Evolutionary conservation across 1,140 invertebrate species (phyloP).

Genomic region (Drosophila pseudoobscura): DNA sequence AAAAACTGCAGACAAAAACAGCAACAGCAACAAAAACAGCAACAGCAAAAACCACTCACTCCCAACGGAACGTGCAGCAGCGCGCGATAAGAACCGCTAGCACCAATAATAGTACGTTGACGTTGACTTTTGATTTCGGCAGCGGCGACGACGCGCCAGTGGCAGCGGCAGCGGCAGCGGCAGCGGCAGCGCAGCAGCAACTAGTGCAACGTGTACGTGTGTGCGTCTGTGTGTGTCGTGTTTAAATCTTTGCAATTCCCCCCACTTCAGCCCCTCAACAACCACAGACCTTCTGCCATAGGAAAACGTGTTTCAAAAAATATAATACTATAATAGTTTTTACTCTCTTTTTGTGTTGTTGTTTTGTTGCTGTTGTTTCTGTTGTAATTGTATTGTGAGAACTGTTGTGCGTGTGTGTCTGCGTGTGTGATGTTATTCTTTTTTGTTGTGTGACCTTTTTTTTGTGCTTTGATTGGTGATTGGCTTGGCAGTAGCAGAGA

Average conservation of each 20-base stretch:
- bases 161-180: conserved; percentile 2
- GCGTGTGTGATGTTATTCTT: conserved; percentile 50
- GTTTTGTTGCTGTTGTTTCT: background rate
- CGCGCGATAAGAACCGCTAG: conserved; percentile 65
- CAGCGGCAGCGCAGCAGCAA: conserved; percentile 16
- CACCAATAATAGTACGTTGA: conserved; percentile 29
- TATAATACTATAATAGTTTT: conserved; percentile 1
- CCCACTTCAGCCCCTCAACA: too few species aligned
- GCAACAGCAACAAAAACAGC: conserved; percentile 4
- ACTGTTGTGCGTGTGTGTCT: background rate
- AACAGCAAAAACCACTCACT: conserved; percentile 5
- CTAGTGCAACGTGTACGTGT: conserved; percentile 27
- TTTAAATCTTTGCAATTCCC: too few species aligned
- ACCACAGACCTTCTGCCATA: too few species aligned
- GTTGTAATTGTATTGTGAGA: too few species aligned
- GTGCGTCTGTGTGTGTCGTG: too few species aligned
- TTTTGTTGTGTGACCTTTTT: conserved; percentile 53
- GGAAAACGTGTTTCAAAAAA: too few species aligned
- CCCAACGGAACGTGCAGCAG: conserved; percentile 36
- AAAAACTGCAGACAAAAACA: conserved; percentile 19
- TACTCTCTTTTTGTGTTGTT: conserved; percentile 6
- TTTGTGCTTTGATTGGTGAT: conserved; percentile 65
- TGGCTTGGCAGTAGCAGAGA: too few species aligned
- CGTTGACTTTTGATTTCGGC: conserved; percentile 60
- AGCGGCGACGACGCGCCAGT: conserved; percentile 1